A percentile compares a stretch with the other conserved stretches of the same genome.
phyloP scores from a whole-genome alignment of 2,888 invertebrate genomes.

The Pandemis heparana region DNA sequence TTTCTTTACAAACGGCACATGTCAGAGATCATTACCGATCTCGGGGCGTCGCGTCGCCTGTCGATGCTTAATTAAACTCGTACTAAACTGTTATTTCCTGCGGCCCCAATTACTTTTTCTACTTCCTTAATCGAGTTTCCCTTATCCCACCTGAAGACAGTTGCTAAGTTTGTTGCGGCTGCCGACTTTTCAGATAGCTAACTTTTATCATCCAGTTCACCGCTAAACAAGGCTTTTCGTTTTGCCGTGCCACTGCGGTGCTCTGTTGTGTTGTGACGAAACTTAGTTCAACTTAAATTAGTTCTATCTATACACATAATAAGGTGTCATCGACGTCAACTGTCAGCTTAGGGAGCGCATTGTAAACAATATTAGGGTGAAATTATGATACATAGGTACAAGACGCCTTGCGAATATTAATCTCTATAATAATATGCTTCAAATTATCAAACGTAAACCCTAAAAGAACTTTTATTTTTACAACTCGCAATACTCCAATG shows the following conservation, averaged over 20 bases:
- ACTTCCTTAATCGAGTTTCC: conserved; percentile 75
- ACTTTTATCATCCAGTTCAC: conserved; percentile 67
- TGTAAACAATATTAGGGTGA: neutral
- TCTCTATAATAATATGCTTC: neutral
- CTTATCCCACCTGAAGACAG: conserved; percentile 76
- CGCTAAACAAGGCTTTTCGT: conserved; percentile 71
- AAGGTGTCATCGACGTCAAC: conserved; percentile 53
- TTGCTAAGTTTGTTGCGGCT: conserved; percentile 73
- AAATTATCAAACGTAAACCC: neutral
- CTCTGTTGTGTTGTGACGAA: conserved; percentile 59
- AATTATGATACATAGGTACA: neutral
- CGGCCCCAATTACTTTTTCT: conserved; percentile 72
- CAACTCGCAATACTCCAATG: neutral
- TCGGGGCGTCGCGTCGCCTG: conserved; percentile 39
- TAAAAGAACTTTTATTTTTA: neutral
- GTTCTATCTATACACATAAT: conserved; percentile 52
- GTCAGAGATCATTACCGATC: conserved; percentile 36
- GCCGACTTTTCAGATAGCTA: conserved; percentile 65
- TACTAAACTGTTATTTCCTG: conserved; percentile 58
- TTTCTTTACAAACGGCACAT: conserved; percentile 22
- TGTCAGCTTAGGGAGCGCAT: conserved; percentile 34
- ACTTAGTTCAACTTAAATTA: conserved; percentile 68
- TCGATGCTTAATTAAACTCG: conserved; percentile 62
- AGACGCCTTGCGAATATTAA: neutral
- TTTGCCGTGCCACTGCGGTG: conserved; percentile 59